Base-by-base conservation (phyloP, 2,113 vertebrate species). In the Ciconia stormi region DNA sequence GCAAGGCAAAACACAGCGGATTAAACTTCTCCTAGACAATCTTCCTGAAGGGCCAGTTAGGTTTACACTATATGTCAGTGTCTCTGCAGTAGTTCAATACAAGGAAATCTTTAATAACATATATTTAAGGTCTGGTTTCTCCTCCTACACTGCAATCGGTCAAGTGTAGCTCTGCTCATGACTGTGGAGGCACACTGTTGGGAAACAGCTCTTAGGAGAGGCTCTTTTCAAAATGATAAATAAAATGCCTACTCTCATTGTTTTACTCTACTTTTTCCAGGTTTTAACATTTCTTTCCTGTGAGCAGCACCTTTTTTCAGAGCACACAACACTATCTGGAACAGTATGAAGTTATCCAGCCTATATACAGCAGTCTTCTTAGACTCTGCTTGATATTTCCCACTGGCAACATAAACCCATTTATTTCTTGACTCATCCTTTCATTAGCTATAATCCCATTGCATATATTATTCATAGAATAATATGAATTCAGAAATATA, bases 391-490 rank as follows among this genome's bases (percentile, higher is more conserved):
- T 95, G 62, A 17, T 95, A 93, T 94, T 94, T 97, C 94, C 93
- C 94, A 97, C 29, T 86, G 91, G 89, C 74, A 95, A 63, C 62
- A 90, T 93, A 95, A 84, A 76, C 66, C 58, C 46, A 70, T 93
- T 89, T 91, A 82, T 95, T 91, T 92, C 79, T 91, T 95, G 91
- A 96, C 78, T 97, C 81, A 95, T 93, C 58, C 78, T 91, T 95
- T 90, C 81, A 93, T 91, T 89, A 97, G 13, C 70, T 93, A 52
- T 85, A 94, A 93, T 91, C 58, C 47, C 50, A 46, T 50, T 91
- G 70, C 82, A 97, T 94, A 90, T 95, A 95, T 94, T 94, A 95
- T 94, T 97, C 74, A 96, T 86, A 91, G 74, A 95, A 90, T 79
- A 61, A 91, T 90, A 94, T 36, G 7, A 85, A 91, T 88, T 79